These are phyloP conservation scores for Psilanteris sp. DNA, from an alignment of 1,140 invertebrate genomes.

Conservation along the genomic window DNA sequence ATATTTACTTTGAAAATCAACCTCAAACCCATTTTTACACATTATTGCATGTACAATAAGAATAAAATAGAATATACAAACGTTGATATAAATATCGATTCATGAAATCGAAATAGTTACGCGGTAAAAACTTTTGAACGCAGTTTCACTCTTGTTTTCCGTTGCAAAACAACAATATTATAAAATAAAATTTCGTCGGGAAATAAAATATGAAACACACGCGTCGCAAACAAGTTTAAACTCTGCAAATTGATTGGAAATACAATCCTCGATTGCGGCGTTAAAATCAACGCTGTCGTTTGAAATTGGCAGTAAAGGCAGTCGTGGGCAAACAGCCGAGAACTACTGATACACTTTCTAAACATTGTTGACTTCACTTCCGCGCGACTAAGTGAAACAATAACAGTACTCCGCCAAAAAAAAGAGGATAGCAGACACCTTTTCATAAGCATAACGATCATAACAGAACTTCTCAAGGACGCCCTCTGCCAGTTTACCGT, in stretches of 20 bases:
- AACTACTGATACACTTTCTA: slow-evolving; percentile 73
- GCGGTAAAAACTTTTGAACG: too few species aligned
- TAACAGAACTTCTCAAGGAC: slow-evolving; percentile 38
- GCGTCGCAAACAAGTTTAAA: too few species aligned
- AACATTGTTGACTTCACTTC: slow-evolving; percentile 65
- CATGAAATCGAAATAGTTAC: too few species aligned
- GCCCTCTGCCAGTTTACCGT: slow-evolving; percentile 10
- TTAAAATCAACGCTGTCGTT: slow-evolving; percentile 8
- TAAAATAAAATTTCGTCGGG: too few species aligned
- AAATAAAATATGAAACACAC: too few species aligned
- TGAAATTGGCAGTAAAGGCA: slow-evolving; percentile 32
- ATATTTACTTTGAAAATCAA: too few species aligned
- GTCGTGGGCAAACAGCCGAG: slow-evolving; percentile 59
- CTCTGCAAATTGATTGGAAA: background rate
- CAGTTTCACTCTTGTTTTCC: too few species aligned
- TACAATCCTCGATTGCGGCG: background rate
- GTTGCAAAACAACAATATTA: too few species aligned
- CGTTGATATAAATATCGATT: too few species aligned
- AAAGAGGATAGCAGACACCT: slow-evolving; percentile 27
- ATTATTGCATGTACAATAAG: too few species aligned
- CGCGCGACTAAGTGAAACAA: slow-evolving; percentile 50
- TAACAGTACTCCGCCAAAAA: slow-evolving; percentile 54
- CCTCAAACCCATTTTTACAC: too few species aligned
- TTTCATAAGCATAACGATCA: slow-evolving; percentile 29
- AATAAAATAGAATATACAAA: too few species aligned